Base-by-base conservation (phyloP, 2,113 vertebrate species). In the Chaetodon auriga region DNA sequence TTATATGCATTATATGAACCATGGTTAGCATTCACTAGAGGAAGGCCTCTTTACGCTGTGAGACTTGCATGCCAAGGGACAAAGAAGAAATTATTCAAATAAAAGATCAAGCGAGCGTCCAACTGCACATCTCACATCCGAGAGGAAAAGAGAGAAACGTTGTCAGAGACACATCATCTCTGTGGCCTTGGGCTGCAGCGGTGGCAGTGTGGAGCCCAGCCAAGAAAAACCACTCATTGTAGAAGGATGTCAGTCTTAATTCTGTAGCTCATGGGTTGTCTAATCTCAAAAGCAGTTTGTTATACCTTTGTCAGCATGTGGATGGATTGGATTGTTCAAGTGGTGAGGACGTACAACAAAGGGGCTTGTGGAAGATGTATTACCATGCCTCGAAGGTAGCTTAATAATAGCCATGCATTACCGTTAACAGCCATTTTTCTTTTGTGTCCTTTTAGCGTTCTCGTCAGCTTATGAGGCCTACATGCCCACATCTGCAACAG, bases 111-210 rank as follows among this genome's bases (percentile, higher is more conserved):
- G 51, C 14, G 2, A 45, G 57, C 21, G 11, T 11, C 45, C 3
- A 48, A 36, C 21, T 63, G 36, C 66, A 61, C 43, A 38, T 78
- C 58, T 43, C 48, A 53, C 60, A 69, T 58, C 15, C 15, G 55
- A 23, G 48, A 60, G 78, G n/a, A 18, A 62, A 21, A 36, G 62
- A 68, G 69, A 51, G 61, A 68, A 60, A 75, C 55, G 15, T 61
- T 66, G 54, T 80, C 72, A 77, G 69, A 68, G 72, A 65, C 23
- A 14, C 74, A 53, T 80, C 74, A 77, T 86, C 60, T 77, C 25
- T 54, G 63, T 71, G 68, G 70, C 83, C 81, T 63, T 30, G 38
- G 70, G 81, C 72, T 23, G 41, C 54, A 21, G 54, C 36, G 65
- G 82, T 74, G 62, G 58, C 53, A 49, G 0, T 14, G 68, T 54